Conservation (phyloP, 2,797 vertebrate species). For the Holocentrus rufus region DNA sequence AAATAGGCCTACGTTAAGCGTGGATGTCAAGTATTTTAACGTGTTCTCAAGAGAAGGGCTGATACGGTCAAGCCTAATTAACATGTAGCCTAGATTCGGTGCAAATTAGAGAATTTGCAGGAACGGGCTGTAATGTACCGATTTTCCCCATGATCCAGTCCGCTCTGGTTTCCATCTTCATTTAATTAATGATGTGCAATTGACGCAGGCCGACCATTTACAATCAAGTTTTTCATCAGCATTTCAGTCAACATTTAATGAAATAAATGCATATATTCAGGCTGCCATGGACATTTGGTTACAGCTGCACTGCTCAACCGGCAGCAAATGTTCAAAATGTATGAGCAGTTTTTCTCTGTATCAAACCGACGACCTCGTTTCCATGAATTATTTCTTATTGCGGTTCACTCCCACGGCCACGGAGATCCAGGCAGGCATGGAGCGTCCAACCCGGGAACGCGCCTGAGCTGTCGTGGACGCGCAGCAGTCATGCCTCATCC, state of each 20-base stretch:
- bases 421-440: slow-evolving; percentile 21
- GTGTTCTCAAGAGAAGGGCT: too few relatives aligned
- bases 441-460: slow-evolving; percentile 66
- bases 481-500: slow-evolving; percentile 71
- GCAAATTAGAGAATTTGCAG: too few relatives aligned
- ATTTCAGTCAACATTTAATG: not conserved
- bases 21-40: too few relatives aligned
- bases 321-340: slow-evolving; percentile 24
- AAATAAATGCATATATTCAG: not conserved
- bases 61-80: not conserved
- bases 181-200: too few relatives aligned
- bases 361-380: slow-evolving; percentile 56
- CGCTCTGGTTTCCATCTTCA: too few relatives aligned
- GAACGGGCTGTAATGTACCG: not conserved
- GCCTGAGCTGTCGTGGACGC: slow-evolving; percentile 67
- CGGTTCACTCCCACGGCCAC: slow-evolving; percentile 74
- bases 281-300: too few relatives aligned
- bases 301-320: too few relatives aligned
- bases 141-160: too few relatives aligned
- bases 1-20: not conserved
- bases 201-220: not conserved
- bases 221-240: not conserved
- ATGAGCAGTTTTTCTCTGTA: slow-evolving; percentile 12
- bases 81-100: not conserved
- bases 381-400: slow-evolving; percentile 78